Conservation (phyloP, 2,113 vertebrate species). For the Lasiurus borealis region DNA sequence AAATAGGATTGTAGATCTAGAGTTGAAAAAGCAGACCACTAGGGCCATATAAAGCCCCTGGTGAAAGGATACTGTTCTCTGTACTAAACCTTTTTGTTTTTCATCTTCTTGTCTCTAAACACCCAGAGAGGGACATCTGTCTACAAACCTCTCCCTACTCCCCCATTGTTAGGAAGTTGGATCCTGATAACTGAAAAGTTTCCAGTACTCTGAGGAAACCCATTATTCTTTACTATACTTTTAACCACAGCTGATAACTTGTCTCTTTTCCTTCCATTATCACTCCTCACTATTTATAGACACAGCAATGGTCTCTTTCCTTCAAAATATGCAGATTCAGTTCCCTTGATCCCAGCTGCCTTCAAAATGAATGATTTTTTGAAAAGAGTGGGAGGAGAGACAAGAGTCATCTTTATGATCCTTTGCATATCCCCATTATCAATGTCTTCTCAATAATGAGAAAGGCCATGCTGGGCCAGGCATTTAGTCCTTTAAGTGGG, state of each 20-base stretch:
- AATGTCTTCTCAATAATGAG: constrained; percentile 57
- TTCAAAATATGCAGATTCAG: constrained; percentile 59
- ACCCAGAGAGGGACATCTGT: background rate
- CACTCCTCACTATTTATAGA: constrained; percentile 52
- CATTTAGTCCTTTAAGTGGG: constrained; percentile 62
- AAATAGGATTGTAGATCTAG: constrained; percentile 56
- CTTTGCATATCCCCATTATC: constrained; percentile 51
- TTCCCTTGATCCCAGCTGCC: constrained; percentile 4
- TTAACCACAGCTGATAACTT: constrained; percentile 41
- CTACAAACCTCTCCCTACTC: background rate
- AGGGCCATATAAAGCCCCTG: background rate
- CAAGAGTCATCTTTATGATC: constrained; percentile 29
- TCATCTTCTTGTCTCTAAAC: constrained; percentile 34
- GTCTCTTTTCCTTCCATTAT: constrained; percentile 51
- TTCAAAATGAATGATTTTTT: constrained; percentile 59
- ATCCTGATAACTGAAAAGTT: constrained; percentile 30
- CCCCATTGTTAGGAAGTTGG: constrained; percentile 23
- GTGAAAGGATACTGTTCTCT: background rate
- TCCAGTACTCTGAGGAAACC: background rate
- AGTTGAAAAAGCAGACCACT: background rate
- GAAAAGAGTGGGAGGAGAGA: constrained; percentile 29
- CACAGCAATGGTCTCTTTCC: constrained; percentile 46
- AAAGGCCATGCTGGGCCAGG: constrained; percentile 37
- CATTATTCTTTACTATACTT: constrained; percentile 38
- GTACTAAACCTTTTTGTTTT: background rate